Evolutionary conservation across 1,140 invertebrate genomes (phyloP).

Genomic region (Himalopsyche phryganea): DNA sequence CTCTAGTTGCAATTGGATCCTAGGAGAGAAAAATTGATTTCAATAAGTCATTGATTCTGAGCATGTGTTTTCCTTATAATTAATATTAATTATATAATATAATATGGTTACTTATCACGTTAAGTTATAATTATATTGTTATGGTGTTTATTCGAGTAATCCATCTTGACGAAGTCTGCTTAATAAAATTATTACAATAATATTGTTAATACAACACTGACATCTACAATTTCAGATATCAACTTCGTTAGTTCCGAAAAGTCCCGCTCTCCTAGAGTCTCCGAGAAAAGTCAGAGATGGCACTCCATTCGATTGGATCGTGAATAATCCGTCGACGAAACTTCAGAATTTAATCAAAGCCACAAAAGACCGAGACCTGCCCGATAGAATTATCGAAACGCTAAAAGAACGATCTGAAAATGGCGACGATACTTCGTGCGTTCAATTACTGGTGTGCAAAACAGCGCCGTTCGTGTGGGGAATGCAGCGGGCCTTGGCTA

Average conservation of each 20-base stretch:
- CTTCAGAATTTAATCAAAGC: slow-evolving; percentile 55
- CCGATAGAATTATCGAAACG: slow-evolving; percentile 59
- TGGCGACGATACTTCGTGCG: slow-evolving; percentile 61
- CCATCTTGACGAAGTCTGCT: no score
- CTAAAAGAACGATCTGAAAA: slow-evolving; percentile 49
- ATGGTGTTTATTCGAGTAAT: no score
- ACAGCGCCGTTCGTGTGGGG: slow-evolving; percentile 68
- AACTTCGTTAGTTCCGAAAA: slow-evolving; percentile 42
- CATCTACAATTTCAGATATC: slow-evolving; percentile 47
- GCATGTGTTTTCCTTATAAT: no score
- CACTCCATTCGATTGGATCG: slow-evolving; percentile 51
- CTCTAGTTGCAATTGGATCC: no score
- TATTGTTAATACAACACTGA: no score
- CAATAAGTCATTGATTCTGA: no score
- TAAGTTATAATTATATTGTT: no score
- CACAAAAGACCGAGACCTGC: slow-evolving; percentile 58
- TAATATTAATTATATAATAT: no score
- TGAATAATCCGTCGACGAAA: slow-evolving; percentile 45
- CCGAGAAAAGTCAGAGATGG: slow-evolving; percentile 37
- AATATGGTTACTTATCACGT: no score
- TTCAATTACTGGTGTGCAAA: slow-evolving; percentile 74
- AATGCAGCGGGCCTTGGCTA: slow-evolving; percentile 64
- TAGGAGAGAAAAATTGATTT: no score
- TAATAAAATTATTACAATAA: no score
- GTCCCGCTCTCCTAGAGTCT: slow-evolving; percentile 33